phyloP scores from a whole-genome alignment of 2,888 invertebrate species.

The Apotomis betuletana region DNA sequence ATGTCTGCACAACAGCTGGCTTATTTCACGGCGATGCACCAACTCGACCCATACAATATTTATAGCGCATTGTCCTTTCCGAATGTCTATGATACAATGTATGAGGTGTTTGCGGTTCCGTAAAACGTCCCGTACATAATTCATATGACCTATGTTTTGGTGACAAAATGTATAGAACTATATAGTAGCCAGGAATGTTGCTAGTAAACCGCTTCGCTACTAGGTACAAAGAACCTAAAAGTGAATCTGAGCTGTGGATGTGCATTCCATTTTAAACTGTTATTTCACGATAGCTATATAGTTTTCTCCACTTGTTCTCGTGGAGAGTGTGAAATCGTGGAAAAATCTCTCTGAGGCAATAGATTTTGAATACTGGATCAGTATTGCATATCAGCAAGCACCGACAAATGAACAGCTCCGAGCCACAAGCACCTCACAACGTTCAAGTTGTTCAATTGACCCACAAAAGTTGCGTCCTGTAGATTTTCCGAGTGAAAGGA shows the following conservation, averaged over 20 bases:
- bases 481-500: constrained; percentile 17
- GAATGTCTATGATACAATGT: background rate
- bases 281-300: too few species aligned
- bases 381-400: background rate
- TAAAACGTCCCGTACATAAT: too few species aligned
- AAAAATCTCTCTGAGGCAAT: background rate
- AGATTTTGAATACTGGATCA: background rate
- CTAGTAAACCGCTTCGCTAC: too few species aligned
- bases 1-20: constrained; percentile 25
- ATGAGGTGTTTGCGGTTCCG: too few species aligned
- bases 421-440: background rate
- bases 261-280: too few species aligned
- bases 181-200: too few species aligned
- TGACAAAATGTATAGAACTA: too few species aligned
- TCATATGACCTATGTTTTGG: too few species aligned
- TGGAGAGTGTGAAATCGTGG: background rate
- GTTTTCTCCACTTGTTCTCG: too few species aligned
- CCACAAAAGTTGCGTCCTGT: constrained; percentile 26
- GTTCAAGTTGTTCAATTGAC: constrained; percentile 28
- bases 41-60: constrained; percentile 9
- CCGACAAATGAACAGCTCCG: constrained; percentile 1
- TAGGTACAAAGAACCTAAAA: too few species aligned
- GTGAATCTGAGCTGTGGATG: too few species aligned
- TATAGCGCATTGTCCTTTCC: constrained; percentile 30
- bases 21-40: background rate